Percentiles rank a stretch among this genome's conserved stretches.
phyloP scores from a whole-genome alignment of 2,797 vertebrate genomes.

The Cuculus canorus region DNA sequence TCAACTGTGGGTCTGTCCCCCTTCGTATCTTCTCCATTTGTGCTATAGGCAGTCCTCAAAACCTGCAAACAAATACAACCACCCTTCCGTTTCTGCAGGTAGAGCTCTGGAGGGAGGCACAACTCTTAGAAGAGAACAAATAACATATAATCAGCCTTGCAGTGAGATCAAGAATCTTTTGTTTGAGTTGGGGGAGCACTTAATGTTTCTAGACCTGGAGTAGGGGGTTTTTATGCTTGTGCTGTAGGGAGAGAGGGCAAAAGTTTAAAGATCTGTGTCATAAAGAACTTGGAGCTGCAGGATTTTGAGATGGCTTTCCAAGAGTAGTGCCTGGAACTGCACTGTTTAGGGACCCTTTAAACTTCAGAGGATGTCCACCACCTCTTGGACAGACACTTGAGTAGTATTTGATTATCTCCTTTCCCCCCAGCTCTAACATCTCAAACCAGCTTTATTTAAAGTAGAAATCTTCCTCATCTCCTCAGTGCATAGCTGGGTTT shows the following conservation, averaged over 20 bases:
- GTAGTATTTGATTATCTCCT: too few species aligned
- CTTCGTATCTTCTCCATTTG: fast-evolving
- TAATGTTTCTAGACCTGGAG: fast-evolving
- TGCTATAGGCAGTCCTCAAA: not conserved
- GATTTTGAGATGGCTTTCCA: not conserved
- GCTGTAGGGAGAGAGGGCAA: not conserved
- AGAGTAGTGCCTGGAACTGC: not conserved
- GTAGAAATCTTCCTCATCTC: not conserved
- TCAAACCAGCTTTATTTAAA: not conserved
- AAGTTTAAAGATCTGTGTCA: fast-evolving
- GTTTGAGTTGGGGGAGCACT: not conserved
- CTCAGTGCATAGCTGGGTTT: not conserved
- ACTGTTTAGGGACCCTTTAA: not conserved
- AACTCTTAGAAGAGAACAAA: not conserved
- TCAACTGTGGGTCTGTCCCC: not conserved
- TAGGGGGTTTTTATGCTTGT: fast-evolving
- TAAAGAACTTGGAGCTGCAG: not conserved
- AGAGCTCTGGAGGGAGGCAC: not conserved
- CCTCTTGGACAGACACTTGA: not conserved
- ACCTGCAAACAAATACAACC: fast-evolving
- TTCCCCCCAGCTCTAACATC: not conserved
- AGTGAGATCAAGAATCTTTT: not conserved
- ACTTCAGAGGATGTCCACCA: not conserved
- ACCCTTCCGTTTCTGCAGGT: not conserved
- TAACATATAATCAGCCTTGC: too few species aligned